phyloP scores from a whole-genome alignment of 2,113 vertebrate genomes.

The Panthera leo region DNA sequence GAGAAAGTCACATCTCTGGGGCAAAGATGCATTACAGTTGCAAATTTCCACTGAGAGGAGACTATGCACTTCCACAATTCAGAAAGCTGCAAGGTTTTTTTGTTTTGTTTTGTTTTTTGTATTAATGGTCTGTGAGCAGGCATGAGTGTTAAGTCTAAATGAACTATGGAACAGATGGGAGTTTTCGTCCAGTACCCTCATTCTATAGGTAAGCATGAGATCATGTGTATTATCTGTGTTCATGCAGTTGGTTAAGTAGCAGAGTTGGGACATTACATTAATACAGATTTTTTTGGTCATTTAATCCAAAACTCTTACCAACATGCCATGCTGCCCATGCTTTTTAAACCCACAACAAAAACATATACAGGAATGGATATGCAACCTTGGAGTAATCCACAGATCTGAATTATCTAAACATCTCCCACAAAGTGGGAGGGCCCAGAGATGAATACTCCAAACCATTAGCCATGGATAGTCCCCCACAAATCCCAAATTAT shows the following conservation, averaged over 20 bases:
- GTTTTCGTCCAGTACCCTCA: neutral
- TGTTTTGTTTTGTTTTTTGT: neutral
- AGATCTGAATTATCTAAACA: neutral
- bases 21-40: neutral
- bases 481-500: neutral
- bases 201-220: neutral
- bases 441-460: neutral
- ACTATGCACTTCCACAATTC: neutral
- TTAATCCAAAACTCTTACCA: neutral
- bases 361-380: neutral
- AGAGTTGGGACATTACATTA: neutral
- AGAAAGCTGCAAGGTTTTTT: neutral
- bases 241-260: neutral
- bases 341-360: neutral
- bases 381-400: neutral
- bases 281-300: neutral
- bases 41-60: neutral
- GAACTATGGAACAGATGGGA: neutral
- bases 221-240: neutral
- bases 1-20: neutral
- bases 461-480: neutral
- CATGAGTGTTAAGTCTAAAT: neutral
- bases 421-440: neutral
- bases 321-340: neutral
- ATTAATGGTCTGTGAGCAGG: neutral